Percentiles rank a stretch among this genome's conserved stretches.
phyloP scores from a whole-genome alignment of 1,140 invertebrate species.

The Leptonema lineaticorne region DNA sequence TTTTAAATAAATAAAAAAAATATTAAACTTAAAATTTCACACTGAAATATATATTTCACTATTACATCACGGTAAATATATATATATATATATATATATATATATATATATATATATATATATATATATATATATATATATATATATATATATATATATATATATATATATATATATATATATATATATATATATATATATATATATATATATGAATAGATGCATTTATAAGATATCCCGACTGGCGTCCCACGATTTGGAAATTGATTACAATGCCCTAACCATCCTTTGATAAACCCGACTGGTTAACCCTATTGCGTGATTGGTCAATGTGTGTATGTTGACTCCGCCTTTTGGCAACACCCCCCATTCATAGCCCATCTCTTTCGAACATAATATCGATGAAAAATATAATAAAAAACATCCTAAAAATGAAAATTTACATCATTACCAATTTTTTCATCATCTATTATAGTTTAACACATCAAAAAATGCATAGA shows the following conservation, averaged over 20 bases:
- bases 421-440: too few relatives aligned
- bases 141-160: not conserved
- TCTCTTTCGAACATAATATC: too few relatives aligned
- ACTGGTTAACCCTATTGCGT: not conserved
- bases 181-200: not conserved
- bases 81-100: not conserved
- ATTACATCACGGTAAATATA: not conserved
- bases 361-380: not conserved
- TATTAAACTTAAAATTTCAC: too few relatives aligned
- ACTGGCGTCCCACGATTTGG: not conserved
- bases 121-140: too few relatives aligned
- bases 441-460: too few relatives aligned
- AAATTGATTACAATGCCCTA: conserved; percentile 18
- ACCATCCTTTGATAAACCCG: conserved; percentile 10
- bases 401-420: too few relatives aligned
- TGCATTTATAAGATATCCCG: too few relatives aligned
- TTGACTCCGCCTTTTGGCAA: not conserved
- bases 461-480: too few relatives aligned
- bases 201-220: not conserved
- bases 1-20: too few relatives aligned
- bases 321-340: conserved; percentile 4
- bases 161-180: not conserved
- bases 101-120: not conserved
- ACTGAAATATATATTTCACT: too few relatives aligned
- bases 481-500: too few relatives aligned